Evolutionary conservation across 2,888 invertebrate species (phyloP), one percentile per base, ranked within the genome.

Genomic region (Torymus auratus): DNA sequence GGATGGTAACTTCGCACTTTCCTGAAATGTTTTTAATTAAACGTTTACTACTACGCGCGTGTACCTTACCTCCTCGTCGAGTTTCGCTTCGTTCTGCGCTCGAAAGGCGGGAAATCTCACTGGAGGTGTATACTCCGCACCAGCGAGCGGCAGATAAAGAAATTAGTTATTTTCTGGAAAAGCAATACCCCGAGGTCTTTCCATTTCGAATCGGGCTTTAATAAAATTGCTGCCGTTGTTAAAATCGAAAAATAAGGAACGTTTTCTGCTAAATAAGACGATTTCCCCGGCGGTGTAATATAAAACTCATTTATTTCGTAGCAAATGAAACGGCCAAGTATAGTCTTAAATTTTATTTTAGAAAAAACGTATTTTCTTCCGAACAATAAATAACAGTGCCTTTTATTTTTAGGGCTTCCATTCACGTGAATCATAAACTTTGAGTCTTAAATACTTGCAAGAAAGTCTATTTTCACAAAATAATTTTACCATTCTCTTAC

Each of bases 141-240:
- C 7, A 10, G 7, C 41, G 41, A 41, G 5, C 67, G 17, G 14
- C 20, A 68, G 52, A 67, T 67, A 68, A 53, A 68, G 23, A 20
- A 68, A 20, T 68, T n/a, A 52, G 17, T 68, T 12, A 53, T 65
- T 17, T 53, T 55, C n/a, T 68, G 7, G 0, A 53, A 68, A 53
- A n/a, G 20, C n/a, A 20, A 17, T 41, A 41, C 20, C 41, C 50
- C 15, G 17, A 14, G 2, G 15, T 41, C 58, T 70, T 17, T 41
- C n/a, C 2, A 4, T 20, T n/a, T 12, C 52, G 10, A 55, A 13
- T 23, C 20, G 12, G 53, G 12, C 10, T 53, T 11, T 20, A 20
- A 20, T 13, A 14, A 20, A 23, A 11, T 61, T 61, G 2, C 41
- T 55, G 7, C 7, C 41, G 41, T 41, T 41, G 7, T 55, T 55